phyloP scores from a whole-genome alignment of 2,888 invertebrate species.

The Philereme transversata region DNA sequence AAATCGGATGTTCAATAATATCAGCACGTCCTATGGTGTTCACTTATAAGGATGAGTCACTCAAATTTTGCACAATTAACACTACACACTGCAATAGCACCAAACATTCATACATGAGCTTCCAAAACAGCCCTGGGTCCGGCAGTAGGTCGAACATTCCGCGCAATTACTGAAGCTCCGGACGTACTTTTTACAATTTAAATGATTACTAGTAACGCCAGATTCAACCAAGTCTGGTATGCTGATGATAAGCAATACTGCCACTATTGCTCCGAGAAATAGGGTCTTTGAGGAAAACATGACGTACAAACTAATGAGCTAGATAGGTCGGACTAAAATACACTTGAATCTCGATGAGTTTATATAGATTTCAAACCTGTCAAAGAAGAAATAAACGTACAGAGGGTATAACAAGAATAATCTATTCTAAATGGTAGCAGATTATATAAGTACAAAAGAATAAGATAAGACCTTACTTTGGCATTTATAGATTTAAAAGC shows the following conservation, averaged over 20 bases:
- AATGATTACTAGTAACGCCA: slow-evolving; percentile 18
- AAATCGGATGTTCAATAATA: too few species aligned
- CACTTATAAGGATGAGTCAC: too few species aligned
- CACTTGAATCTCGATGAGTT: background rate
- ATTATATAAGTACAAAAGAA: too few species aligned
- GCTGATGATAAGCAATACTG: slow-evolving; percentile 1
- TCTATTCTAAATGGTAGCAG: too few species aligned
- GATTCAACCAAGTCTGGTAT: slow-evolving; percentile 8
- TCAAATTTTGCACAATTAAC: background rate
- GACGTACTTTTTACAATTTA: slow-evolving; percentile 21
- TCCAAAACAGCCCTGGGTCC: slow-evolving; percentile 16
- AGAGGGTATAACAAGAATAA: too few species aligned
- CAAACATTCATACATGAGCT: slow-evolving; percentile 21
- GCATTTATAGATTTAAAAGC: too few species aligned
- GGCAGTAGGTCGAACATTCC: slow-evolving; percentile 18
- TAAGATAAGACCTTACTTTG: too few species aligned
- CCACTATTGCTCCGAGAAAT: slow-evolving; percentile 7
- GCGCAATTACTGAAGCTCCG: slow-evolving; percentile 22
- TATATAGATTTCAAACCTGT: slow-evolving; percentile 1
- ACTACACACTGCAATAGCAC: slow-evolving; percentile 21
- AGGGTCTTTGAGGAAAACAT: slow-evolving; percentile 12
- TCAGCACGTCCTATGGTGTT: too few species aligned
- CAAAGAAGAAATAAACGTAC: too few species aligned
- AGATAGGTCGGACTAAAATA: background rate
- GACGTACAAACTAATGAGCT: background rate